Percentiles rank a stretch among this genome's conserved stretches.
phyloP scores from a whole-genome alignment of 2,113 vertebrate genomes.

The Oreochromis spilurus region DNA sequence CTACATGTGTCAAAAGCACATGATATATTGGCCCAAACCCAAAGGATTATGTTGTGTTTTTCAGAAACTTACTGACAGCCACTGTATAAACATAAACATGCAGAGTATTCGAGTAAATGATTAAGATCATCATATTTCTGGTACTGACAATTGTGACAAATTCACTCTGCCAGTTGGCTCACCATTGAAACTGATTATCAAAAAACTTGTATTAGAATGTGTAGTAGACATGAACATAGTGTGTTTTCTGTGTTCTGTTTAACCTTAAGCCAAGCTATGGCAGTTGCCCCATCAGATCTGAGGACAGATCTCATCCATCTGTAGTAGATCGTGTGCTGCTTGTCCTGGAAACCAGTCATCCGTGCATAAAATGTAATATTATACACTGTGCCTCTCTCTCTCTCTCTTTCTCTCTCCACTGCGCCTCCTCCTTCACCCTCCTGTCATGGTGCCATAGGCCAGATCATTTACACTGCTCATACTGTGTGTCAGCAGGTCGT shows the following conservation, averaged over 20 bases:
- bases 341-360: background rate
- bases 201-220: background rate
- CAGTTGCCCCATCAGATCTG: background rate
- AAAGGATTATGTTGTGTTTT: background rate
- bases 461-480: slow-evolving; percentile 68
- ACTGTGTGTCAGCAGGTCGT: slow-evolving; percentile 72
- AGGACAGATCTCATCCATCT: background rate
- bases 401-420: background rate
- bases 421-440: background rate
- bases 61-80: background rate
- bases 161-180: background rate
- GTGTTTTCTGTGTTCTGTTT: background rate
- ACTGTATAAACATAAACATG: background rate
- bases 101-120: background rate
- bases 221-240: background rate
- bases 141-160: background rate
- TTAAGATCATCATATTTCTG: background rate
- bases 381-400: background rate
- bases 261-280: slow-evolving; percentile 8
- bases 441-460: slow-evolving; percentile 55
- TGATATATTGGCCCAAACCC: background rate
- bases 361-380: slow-evolving; percentile 27
- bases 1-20: background rate
- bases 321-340: background rate
- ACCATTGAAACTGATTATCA: background rate